phyloP scores from a whole-genome alignment of 2,113 vertebrate genomes.

The Delphinapterus leucas region DNA sequence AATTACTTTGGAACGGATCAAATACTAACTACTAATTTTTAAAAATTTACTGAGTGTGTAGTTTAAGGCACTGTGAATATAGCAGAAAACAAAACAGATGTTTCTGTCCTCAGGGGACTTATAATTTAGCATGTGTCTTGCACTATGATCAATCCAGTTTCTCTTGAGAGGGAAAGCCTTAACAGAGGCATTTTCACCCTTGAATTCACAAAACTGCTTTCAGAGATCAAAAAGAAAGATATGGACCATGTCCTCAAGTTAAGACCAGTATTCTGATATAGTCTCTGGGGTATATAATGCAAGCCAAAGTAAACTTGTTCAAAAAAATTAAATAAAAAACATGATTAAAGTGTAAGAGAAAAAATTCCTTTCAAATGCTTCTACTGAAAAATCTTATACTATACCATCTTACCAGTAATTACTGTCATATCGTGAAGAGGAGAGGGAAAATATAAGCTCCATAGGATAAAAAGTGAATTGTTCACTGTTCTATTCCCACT shows the following conservation, averaged over 20 bases:
- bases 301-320: constrained; percentile 27
- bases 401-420: neutral
- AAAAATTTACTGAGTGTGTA: neutral
- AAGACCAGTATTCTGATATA: neutral
- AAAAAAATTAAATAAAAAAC: constrained; percentile 37
- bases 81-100: neutral
- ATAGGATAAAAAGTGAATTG: neutral
- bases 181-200: neutral
- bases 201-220: neutral
- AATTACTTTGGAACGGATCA: constrained; percentile 22
- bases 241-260: neutral
- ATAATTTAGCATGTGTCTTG: neutral
- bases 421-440: neutral
- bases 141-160: neutral
- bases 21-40: neutral
- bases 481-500: neutral
- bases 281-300: neutral
- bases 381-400: neutral
- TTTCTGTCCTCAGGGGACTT: neutral
- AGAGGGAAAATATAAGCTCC: neutral
- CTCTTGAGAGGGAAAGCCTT: neutral
- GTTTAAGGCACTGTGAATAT: neutral
- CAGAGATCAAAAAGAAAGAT: neutral
- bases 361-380: constrained; percentile 27
- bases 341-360: constrained; percentile 19